Percentiles rank a stretch among this genome's conserved stretches.
Evolutionary conservation across 2,113 vertebrate genomes (phyloP).

Genomic region (Euleptes europaea): DNA sequence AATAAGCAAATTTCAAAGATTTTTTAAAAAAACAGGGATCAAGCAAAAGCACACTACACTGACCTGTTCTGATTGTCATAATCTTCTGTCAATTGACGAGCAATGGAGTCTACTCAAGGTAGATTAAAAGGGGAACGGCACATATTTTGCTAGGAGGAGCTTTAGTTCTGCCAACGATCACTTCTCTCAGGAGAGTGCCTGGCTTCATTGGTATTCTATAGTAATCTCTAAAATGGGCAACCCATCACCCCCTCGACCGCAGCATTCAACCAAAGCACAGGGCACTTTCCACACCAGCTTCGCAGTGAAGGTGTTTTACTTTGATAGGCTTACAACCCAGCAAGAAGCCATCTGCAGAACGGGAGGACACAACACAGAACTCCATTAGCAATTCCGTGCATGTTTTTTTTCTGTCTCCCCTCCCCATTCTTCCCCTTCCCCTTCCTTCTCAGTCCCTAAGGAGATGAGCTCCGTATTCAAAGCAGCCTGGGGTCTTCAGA

Average conservation of each 20-base stretch:
- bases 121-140: constrained; percentile 8
- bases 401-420: constrained; percentile 48
- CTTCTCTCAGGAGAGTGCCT: constrained; percentile 27
- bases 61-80: not conserved
- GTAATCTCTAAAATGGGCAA: constrained; percentile 19
- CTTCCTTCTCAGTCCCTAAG: constrained; percentile 57
- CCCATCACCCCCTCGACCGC: not conserved
- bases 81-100: constrained; percentile 12
- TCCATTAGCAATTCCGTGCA: constrained; percentile 65
- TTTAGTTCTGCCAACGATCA: constrained; percentile 23
- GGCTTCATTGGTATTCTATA: constrained; percentile 27
- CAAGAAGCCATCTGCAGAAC: constrained; percentile 57
- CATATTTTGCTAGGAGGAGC: not conserved
- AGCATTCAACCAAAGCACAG: constrained; percentile 25
- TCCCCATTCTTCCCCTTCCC: constrained; percentile 33
- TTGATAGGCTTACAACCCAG: constrained; percentile 35
- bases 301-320: constrained; percentile 53
- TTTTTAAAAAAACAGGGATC: not conserved
- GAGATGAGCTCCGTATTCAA: constrained; percentile 69
- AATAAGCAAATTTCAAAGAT: not conserved
- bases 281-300: constrained; percentile 10
- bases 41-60: not conserved
- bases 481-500: constrained; percentile 68
- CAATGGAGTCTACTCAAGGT: constrained; percentile 26
- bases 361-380: constrained; percentile 46